Percentiles rank a stretch among this genome's conserved stretches.
These are phyloP conservation scores for Platysteira castanea DNA, from an alignment of 2,113 vertebrate genomes.

Conservation along the genomic window DNA sequence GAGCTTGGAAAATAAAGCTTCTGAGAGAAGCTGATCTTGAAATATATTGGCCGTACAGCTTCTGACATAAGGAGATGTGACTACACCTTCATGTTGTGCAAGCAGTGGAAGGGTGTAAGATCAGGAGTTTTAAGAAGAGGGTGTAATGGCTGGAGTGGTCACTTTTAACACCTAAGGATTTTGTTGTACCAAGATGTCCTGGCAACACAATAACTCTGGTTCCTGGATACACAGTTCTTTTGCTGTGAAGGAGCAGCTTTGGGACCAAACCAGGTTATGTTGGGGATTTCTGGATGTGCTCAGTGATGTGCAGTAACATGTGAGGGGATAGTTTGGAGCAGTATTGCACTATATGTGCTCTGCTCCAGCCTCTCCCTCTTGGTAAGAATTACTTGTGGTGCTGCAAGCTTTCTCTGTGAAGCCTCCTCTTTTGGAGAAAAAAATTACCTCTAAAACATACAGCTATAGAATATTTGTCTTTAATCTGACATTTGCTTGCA, in stretches of 20 bases:
- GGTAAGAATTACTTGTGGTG: neutral
- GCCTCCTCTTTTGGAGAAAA: neutral
- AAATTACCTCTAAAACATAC: neutral
- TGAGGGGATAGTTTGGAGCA: neutral
- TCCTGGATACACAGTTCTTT: neutral
- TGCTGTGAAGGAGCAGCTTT: neutral
- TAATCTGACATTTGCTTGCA: neutral
- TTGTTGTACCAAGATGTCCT: neutral
- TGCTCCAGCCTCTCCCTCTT: neutral
- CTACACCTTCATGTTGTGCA: neutral
- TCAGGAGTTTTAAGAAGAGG: neutral
- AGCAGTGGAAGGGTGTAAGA: neutral
- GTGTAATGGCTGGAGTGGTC: neutral
- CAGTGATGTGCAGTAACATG: neutral
- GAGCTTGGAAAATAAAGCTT: neutral
- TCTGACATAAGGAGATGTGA: neutral
- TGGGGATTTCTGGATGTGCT: neutral
- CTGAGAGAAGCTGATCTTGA: neutral
- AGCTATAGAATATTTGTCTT: neutral
- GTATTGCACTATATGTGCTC: neutral
- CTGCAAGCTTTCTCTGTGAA: neutral
- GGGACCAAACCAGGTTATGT: rapidly evolving
- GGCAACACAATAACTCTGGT: neutral
- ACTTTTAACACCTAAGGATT: neutral
- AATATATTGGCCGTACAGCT: neutral